These are phyloP conservation scores for Harpagus bidentatus DNA, from an alignment of 2,113 vertebrate species.

Conservation along the genomic window DNA sequence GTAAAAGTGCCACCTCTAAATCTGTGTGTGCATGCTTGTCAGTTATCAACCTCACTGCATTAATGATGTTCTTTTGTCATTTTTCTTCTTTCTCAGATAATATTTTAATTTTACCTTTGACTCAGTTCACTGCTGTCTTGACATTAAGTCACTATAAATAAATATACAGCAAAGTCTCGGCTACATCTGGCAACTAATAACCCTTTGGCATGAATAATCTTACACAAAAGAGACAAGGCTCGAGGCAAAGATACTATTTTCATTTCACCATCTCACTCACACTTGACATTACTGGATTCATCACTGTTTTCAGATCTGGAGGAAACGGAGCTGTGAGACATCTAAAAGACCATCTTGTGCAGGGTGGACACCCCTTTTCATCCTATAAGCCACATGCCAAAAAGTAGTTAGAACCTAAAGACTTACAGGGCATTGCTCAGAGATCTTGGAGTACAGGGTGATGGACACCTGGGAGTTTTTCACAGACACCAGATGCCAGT, in stretches of 20 bases:
- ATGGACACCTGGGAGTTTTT: not conserved
- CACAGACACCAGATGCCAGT: not conserved
- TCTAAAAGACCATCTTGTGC: not conserved
- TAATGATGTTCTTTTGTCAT: not conserved
- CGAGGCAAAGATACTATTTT: not conserved
- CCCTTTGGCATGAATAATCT: not conserved
- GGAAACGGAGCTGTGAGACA: not conserved
- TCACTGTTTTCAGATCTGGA: not conserved
- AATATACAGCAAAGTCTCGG: not conserved
- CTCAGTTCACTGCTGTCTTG: not conserved
- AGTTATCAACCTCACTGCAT: not conserved
- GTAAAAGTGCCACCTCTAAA: not conserved
- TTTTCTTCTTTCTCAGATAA: not conserved
- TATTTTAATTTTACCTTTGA: not conserved
- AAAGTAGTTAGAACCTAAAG: not conserved
- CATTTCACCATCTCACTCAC: not conserved
- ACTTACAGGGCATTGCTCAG: not conserved
- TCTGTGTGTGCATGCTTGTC: not conserved
- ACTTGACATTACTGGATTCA: not conserved
- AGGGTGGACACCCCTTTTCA: not conserved
- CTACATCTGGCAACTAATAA: not conserved
- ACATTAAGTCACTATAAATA: not conserved
- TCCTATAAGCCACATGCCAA: not conserved
- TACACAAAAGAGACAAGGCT: not conserved
- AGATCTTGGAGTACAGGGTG: not conserved